Evolutionary conservation across 2,113 vertebrate genomes (phyloP), one percentile per base, ranked within the genome.

Genomic region (Chloebia gouldiae): DNA sequence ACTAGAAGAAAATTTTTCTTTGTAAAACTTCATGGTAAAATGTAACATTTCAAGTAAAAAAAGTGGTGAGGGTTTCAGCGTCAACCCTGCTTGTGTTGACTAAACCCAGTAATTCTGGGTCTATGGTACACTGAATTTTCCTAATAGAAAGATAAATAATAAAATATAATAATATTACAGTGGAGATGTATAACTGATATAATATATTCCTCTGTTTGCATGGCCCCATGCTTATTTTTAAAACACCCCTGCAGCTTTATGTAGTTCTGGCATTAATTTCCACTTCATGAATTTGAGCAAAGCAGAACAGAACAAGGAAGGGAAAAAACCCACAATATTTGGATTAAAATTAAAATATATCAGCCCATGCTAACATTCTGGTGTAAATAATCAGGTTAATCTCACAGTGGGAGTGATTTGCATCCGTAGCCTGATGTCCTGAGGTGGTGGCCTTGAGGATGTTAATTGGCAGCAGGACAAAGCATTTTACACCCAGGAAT

Each of bases 401-500:
- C 65, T 94, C 71, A 86, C 49, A 69, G 60, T 47, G 39, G 75
- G 49, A 86, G 85, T n/a, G 25, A 60, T 91, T 80, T 92, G 45
- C 76, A 81, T 54, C 80, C 85, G 37, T 28, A 92, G 53, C 19
- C 65, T 90, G 40, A 21, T 59, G 56, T 75, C 84, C 75, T 49
- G 71, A 61, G 56, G 47, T 77, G 21, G 60, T 95, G 81, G 81
- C 93, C 86, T 59, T 40, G 11, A 77, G 87, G 91, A 70, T 72
- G 69, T 81, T 70, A 72, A 71, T 4, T 96, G 90, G 20, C 66
- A 90, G 73, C 53, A 91, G 86, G 37, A 83, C 82, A 96, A 94
- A 96, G 71, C 37, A 40, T 82, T 93, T 86, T 61, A 47, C 42
- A 91, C 68, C 25, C 61, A 95, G 88, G 59, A 95, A 73, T 92